Base-by-base conservation (phyloP, 2,113 vertebrate genomes). In the Blennius ocellaris region DNA sequence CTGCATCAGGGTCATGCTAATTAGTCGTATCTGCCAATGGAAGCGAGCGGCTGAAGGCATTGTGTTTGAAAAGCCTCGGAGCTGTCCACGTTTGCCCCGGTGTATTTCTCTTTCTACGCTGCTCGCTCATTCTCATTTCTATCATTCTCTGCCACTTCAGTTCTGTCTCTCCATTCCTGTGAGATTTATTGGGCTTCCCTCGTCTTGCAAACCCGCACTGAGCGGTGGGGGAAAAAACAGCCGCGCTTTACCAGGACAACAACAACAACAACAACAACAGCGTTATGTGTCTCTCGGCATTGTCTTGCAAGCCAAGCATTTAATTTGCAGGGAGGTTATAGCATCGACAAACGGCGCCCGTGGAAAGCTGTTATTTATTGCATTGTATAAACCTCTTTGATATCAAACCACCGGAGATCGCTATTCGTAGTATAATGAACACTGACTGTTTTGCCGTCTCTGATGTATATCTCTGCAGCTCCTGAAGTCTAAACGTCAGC, bases 261-360 rank as follows among this genome's bases (percentile, higher is more conserved):
- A 30, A 30, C 21, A 30, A 30, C 43, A 17, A 54, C 69, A 44
- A 61, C 21, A 30, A 30, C 21, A 30, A 4, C 21, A 30, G 21
- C 53, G 58, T 53, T 55, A 8, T 3, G n/a, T 62, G 55, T 76
- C 56, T 0, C 56, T 0, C 55, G 21, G 45, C 44, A 68, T 81
- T 84, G 74, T 79, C 65, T 83, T 64, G 60, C 59, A 74, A 83
- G 76, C 52, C 11, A 44, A 78, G 78, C 72, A 48, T 86, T 90
- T 89, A 49, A 86, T 89, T 86, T 76, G 50, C 5, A 47, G 50
- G 50, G 56, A 54, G 75, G 65, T 75, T 68, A 69, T 36, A 44
- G 59, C 38, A 11, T 51, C 65, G 77, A 82, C 81, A 76, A 82
- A 83, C 78, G 82, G 68, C 69, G 56, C 6, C 12, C 10, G 59